phyloP scores from a whole-genome alignment of 2,888 invertebrate species.

The Acrocyrtus sp. region DNA sequence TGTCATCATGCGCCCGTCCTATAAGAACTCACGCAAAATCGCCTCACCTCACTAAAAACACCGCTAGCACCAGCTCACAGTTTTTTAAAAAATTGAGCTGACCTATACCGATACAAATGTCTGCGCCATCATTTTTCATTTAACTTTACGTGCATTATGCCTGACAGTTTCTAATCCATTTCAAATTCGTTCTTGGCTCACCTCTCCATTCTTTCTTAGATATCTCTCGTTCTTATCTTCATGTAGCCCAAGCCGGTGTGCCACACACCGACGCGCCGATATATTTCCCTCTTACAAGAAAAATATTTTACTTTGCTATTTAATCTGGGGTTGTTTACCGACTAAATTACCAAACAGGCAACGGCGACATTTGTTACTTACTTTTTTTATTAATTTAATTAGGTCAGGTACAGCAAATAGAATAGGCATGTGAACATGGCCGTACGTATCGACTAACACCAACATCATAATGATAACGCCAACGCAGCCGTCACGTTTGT shows the following conservation, averaged over 20 bases:
- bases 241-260: background rate
- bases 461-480: too few relatives aligned
- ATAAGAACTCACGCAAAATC: too few relatives aligned
- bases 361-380: background rate
- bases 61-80: too few relatives aligned
- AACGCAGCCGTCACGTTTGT: too few relatives aligned
- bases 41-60: background rate
- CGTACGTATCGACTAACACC: too few relatives aligned
- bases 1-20: background rate
- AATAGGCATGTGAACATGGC: too few relatives aligned
- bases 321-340: background rate
- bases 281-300: background rate
- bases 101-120: too few relatives aligned
- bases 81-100: too few relatives aligned
- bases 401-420: constrained; percentile 42
- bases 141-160: too few relatives aligned
- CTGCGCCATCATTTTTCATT: too few relatives aligned
- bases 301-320: background rate
- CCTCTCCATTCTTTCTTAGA: background rate
- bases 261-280: too few relatives aligned
- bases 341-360: background rate
- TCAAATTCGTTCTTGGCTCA: constrained; percentile 2
- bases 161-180: background rate
- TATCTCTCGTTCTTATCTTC: background rate
- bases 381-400: constrained; percentile 36